A percentile compares a stretch with the other conserved stretches of the same genome.
Evolutionary conservation across 2,888 invertebrate species (phyloP).

Genomic region (Tipula unca): DNA sequence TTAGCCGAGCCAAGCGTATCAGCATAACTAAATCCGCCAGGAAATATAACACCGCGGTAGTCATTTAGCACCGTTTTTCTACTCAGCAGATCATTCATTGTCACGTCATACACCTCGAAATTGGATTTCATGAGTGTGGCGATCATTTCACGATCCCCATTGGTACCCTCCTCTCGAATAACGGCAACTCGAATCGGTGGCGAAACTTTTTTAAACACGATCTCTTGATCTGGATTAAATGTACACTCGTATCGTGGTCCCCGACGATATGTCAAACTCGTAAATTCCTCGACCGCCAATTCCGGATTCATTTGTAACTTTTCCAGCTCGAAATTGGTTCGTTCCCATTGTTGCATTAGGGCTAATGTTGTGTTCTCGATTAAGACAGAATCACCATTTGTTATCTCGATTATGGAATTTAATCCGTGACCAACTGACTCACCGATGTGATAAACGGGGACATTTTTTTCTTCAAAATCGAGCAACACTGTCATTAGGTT

Average conservation of each 20-base stretch:
- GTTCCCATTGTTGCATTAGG: conserved; percentile 85
- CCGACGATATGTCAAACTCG: conserved; percentile 55
- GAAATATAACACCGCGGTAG: conserved; percentile 87
- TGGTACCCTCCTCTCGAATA: conserved; percentile 86
- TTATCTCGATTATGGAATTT: conserved; percentile 34
- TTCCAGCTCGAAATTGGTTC: conserved; percentile 87
- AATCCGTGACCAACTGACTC: conserved; percentile 57
- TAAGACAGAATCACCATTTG: conserved; percentile 32
- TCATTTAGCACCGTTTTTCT: conserved; percentile 62
- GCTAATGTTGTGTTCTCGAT: conserved; percentile 55
- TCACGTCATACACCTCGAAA: conserved; percentile 87
- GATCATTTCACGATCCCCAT: conserved; percentile 97
- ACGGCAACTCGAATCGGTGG: conserved; percentile 71
- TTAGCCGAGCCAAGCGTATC: conserved; percentile 95
- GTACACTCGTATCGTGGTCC: conserved; percentile 65
- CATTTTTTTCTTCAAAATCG: conserved; percentile 51
- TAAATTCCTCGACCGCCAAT: conserved; percentile 73
- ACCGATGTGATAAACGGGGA: conserved; percentile 61
- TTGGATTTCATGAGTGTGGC: conserved; percentile 79
- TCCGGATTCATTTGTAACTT: conserved; percentile 69
- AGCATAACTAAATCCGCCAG: conserved; percentile 97
- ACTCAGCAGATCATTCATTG: conserved; percentile 81
- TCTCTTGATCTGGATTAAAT: conserved; percentile 55
- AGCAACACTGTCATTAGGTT: conserved; percentile 51
- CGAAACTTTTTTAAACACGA: conserved; percentile 33